Evolutionary conservation across 2,113 vertebrate species (phyloP).

Genomic region (Emydura subglobosa): DNA sequence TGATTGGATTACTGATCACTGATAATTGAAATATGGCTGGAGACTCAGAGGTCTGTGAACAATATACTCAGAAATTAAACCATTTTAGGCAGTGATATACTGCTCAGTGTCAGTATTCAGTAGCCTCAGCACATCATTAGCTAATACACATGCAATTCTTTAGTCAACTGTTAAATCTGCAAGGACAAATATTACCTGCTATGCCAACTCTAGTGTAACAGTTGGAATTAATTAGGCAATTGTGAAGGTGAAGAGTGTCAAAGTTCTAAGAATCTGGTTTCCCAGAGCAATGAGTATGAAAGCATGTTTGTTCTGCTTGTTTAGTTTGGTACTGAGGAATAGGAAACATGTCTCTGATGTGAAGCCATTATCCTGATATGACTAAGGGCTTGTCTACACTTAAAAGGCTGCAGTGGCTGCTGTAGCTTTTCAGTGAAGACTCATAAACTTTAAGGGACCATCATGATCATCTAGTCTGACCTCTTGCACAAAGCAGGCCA

Average conservation of each 20-base stretch:
- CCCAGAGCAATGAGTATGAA: background rate
- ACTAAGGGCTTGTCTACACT: background rate
- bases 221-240: slow-evolving; percentile 40
- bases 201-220: background rate
- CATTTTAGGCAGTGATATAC: background rate
- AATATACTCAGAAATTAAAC: background rate
- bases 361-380: background rate
- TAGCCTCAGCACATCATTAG: slow-evolving; percentile 66
- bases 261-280: background rate
- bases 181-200: slow-evolving; percentile 56
- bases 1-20: slow-evolving; percentile 52
- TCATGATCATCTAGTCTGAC: background rate
- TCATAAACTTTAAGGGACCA: background rate
- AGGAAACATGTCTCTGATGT: background rate
- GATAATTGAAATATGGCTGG: slow-evolving; percentile 51
- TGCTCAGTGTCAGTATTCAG: slow-evolving; percentile 34
- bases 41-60: slow-evolving; percentile 50
- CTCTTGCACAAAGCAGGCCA: background rate
- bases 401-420: background rate
- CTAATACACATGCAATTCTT: slow-evolving; percentile 39
- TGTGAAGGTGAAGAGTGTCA: slow-evolving; percentile 5
- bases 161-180: slow-evolving; percentile 40
- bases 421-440: background rate
- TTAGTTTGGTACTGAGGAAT: background rate
- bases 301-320: background rate